Evolutionary conservation across 2,113 vertebrate species (phyloP), one percentile per base, ranked within the genome.

Genomic region (Barnardius zonarius): DNA sequence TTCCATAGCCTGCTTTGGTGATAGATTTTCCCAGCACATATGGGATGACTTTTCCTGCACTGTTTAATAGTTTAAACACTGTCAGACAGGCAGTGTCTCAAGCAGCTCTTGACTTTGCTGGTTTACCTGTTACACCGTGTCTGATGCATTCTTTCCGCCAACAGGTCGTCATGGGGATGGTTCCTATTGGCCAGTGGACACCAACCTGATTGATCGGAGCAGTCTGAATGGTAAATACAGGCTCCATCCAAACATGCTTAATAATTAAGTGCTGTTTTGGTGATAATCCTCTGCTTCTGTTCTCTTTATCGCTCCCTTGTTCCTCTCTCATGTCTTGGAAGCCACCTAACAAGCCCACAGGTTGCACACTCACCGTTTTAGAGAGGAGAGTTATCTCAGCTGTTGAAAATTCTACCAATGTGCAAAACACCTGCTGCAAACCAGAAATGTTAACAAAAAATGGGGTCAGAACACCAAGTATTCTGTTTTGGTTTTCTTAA

Each of bases 161-260:
- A 74, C 96, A 99, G 99, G 99, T 98, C 98, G 99, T 72, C 99
- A 99, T 77, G 99, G 98, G 96, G 99, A 99, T 88, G 98, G 99
- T 46, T 77, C 96, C 78, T 99, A 98, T 95, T 99, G 99, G 99
- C 98, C 99, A 1, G 98, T 99, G 76, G 99, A 99, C 96, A 98
- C 98, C 90, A 99, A 99, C 95, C 97, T 98, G 86, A 98, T 99
- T 57, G 99, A 99, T 96, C 98, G 99, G 96, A 99, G 98, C 98
- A 99, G 98, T 92, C 97, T 99, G 64, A 99, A 99, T 8, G 99
- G 99, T 99, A 98, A 98, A 95, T 92, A 89, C 52, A 52, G 17
- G 27, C 67, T 73, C 37, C 35, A 9, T 48, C 75, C 51, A 43
- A 39, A 78, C 46, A 5, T 5, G n/a, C 75, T 83, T 13, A 49